Percentiles rank a stretch among this genome's conserved stretches.
These are phyloP conservation scores for Drosophila demipolita DNA, from an alignment of 2,888 invertebrate species.

Conservation along the genomic window DNA sequence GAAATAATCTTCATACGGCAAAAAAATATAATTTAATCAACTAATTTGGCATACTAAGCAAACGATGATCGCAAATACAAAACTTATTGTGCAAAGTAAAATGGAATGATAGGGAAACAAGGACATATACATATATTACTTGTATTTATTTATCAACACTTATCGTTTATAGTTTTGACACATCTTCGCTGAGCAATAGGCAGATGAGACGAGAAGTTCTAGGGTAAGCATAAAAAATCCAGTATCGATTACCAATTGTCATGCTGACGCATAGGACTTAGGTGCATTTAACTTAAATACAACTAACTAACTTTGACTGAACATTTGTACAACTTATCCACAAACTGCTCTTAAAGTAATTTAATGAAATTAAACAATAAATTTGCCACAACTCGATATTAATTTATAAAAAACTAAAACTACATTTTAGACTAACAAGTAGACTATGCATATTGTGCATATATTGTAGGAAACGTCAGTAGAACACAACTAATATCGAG, in stretches of 20 bases:
- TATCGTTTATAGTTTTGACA: constrained; percentile 23
- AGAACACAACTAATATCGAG: no score
- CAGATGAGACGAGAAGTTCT: constrained; percentile 83
- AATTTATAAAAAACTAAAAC: not conserved
- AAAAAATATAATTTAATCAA: no score
- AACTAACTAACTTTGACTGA: not conserved
- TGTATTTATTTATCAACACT: no score
- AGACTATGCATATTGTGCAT: not conserved
- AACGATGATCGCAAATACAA: no score
- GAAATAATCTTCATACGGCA: no score
- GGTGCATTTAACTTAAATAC: not conserved
- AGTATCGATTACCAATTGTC: not conserved
- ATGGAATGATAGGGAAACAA: no score
- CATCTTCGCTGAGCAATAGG: constrained; percentile 69
- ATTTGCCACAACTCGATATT: not conserved
- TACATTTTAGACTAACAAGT: not conserved
- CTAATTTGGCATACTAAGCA: no score
- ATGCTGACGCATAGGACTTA: not conserved
- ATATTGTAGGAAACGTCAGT: not conserved
- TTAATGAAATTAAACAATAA: not conserved
- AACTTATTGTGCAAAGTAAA: no score
- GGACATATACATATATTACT: no score
- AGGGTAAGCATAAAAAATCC: constrained; percentile 74
- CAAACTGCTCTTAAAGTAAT: not conserved
- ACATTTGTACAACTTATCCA: not conserved